phyloP scores from a whole-genome alignment of 2,797 vertebrate species.

The Notolepis coatsorum region DNA sequence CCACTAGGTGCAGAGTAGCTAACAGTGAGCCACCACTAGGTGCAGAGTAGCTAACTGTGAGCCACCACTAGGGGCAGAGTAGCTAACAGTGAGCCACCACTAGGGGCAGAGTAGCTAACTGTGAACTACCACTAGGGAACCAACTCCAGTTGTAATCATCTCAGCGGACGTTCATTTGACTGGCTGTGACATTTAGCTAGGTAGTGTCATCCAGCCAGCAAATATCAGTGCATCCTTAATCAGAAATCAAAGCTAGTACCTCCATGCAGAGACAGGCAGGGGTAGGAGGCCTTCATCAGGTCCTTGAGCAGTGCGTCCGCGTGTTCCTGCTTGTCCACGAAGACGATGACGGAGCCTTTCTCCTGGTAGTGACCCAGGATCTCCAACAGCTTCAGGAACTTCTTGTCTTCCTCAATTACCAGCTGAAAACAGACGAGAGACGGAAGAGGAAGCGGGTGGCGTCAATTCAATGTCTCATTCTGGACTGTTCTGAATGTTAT shows the following conservation, averaged over 20 bases:
- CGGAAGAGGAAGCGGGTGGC: not conserved
- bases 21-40: too few relatives aligned
- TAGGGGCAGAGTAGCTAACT: too few relatives aligned
- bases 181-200: too few relatives aligned
- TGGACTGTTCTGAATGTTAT: too few relatives aligned
- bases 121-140: too few relatives aligned
- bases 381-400: slow-evolving; percentile 97
- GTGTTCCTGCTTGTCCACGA: slow-evolving; percentile 98
- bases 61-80: not conserved
- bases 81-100: not conserved
- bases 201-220: too few relatives aligned
- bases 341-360: slow-evolving; percentile 96
- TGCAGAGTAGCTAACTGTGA: too few relatives aligned
- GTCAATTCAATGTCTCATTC: too few relatives aligned
- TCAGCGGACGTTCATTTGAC: too few relatives aligned
- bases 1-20: too few relatives aligned
- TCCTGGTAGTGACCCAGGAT: slow-evolving; percentile 98
- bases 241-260: slow-evolving; percentile 73
- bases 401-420: slow-evolving; percentile 97
- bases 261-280: slow-evolving; percentile 98
- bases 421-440: slow-evolving; percentile 77
- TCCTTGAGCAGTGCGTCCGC: slow-evolving; percentile 95
- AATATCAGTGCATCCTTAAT: not conserved
- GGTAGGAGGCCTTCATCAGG: slow-evolving; percentile 98
- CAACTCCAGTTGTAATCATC: too few relatives aligned